Base-by-base conservation (phyloP, 2,113 vertebrate species). In the Caranx melampygus region DNA sequence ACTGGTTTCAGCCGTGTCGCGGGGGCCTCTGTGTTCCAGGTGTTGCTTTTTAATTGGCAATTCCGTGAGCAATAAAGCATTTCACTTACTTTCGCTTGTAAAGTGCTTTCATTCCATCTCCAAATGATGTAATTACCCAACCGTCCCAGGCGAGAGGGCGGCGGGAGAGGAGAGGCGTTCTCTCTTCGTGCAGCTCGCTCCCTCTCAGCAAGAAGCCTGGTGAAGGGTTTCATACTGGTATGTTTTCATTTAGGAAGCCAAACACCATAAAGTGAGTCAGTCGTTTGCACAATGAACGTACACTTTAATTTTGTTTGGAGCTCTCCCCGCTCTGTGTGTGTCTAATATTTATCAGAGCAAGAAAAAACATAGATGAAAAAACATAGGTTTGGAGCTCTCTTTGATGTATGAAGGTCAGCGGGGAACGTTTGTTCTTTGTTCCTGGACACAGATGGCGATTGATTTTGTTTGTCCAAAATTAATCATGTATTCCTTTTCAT, bases 111-210 rank as follows among this genome's bases (percentile, higher is more conserved):
- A 93, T 93, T 93, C 91, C 86, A 80, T 88, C 89, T 94, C 90
- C 92, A 94, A 95, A 94, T 95, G 93, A 93, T 95, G 94, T 92
- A 95, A 95, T 95, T 95, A 95, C 88, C 77, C 83, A 12, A 81
- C 63, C 82, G 87, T 93, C 91, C 88, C 84, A 35, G 87, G 85
- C 73, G 75, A 75, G 82, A 84, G 77, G 83, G 81, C 58, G 62
- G 87, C 60, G 12, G 76, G 86, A 72, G 74, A 52, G 73, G 78
- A 67, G 82, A 44, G 76, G 70, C 51, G 42, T 49, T 69, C 15
- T 73, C 78, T 75, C 81, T 70, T 70, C 9, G 15, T 21, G 79
- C 54, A 21, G 87, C 83, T 71, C 37, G 21, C 69, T 70, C 81
- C 26, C 26, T 71, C 90, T 78, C 87, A 82, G 91, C 84, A 34